phyloP scores from a whole-genome alignment of 2,797 vertebrate species.

The Crocidura indochinensis region DNA sequence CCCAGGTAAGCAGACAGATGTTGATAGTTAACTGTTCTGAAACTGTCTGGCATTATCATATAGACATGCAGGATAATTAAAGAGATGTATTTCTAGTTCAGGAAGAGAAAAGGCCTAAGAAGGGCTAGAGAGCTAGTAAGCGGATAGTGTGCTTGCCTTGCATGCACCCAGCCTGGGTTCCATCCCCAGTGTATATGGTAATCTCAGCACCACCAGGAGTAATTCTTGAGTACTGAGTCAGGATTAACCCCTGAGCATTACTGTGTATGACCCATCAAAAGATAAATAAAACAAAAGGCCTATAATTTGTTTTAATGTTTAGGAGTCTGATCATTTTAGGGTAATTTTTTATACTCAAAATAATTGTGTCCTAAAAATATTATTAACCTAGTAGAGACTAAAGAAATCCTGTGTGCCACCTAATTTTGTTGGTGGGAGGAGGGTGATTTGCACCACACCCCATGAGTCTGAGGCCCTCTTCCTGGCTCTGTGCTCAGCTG shows the following conservation, averaged over 20 bases:
- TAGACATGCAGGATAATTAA: background rate
- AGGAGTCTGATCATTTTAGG: background rate
- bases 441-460: too few species aligned
- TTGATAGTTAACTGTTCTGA: slow-evolving; percentile 28
- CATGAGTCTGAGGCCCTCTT: too few species aligned
- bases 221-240: too few species aligned
- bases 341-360: slow-evolving; percentile 33
- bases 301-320: slow-evolving; percentile 18
- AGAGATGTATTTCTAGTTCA: slow-evolving; percentile 39
- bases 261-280: too few species aligned
- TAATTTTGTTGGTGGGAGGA: slow-evolving; percentile 3
- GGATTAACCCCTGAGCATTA: too few species aligned
- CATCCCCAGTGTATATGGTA: too few species aligned
- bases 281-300: too few species aligned
- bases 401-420: background rate
- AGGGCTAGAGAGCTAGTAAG: too few species aligned
- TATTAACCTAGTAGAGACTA: slow-evolving; percentile 1
- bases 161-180: too few species aligned
- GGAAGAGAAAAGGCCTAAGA: background rate
- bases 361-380: background rate
- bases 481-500: too few species aligned
- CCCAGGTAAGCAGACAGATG: slow-evolving; percentile 89
- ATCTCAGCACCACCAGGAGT: too few species aligned
- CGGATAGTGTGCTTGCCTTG: too few species aligned
- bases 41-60: slow-evolving; percentile 26